These are phyloP conservation scores for Ypsolopha sequella DNA, from an alignment of 2,888 invertebrate genomes.

Conservation along the genomic window DNA sequence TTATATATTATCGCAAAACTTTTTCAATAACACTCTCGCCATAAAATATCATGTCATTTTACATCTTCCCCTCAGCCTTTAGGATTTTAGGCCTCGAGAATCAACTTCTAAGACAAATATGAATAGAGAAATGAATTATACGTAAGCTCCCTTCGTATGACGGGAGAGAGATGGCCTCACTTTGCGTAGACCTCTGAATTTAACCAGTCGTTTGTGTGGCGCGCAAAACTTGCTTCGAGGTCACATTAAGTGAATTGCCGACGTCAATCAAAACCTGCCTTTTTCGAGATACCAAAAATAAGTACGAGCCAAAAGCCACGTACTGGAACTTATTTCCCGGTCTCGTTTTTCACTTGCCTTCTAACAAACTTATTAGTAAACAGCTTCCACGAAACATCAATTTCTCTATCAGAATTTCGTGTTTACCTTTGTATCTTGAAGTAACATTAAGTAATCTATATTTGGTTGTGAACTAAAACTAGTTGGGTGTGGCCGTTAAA, in stretches of 20 bases:
- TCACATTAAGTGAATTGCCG: conserved; percentile 68
- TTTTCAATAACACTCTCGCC: conserved; percentile 36
- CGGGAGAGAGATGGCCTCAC: conserved; percentile 66
- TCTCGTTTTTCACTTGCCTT: conserved; percentile 25
- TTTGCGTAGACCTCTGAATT: conserved; percentile 67
- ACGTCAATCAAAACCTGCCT: conserved; percentile 66
- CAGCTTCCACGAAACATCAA: neutral
- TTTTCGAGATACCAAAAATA: conserved; percentile 38
- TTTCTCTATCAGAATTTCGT: neutral
- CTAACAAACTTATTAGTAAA: neutral
- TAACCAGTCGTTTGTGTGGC: conserved; percentile 63
- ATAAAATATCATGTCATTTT: conserved; percentile 37
- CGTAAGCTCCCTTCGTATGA: conserved; percentile 60
- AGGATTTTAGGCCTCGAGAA: conserved; percentile 26
- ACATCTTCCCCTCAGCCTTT: conserved; percentile 24
- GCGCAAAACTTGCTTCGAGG: conserved; percentile 63
- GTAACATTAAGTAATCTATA: neutral
- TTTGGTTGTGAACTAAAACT: conserved; percentile 2
- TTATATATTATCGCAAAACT: conserved; percentile 33
- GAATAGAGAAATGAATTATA: conserved; percentile 68
- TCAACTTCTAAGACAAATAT: conserved; percentile 65
- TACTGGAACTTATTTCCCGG: conserved; percentile 14
- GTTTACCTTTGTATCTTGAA: conserved; percentile 1
- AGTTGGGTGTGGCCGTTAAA: conserved; percentile 2
- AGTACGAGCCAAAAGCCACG: conserved; percentile 23